Evolutionary conservation across 2,797 vertebrate genomes (phyloP).

Genomic region (Centroberyx gerrardi): DNA sequence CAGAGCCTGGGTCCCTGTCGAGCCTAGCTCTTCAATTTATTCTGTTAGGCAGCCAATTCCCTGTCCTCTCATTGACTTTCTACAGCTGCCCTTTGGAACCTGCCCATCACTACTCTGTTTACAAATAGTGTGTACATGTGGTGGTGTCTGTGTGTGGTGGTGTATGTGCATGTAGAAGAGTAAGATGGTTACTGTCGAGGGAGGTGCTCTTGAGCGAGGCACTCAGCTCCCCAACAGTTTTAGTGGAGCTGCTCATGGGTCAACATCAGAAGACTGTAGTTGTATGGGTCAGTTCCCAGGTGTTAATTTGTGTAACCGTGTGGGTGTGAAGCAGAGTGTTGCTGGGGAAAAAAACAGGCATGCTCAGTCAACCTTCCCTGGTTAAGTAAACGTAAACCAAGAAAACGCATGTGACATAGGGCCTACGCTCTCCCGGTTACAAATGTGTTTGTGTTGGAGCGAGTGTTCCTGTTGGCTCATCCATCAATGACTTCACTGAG

Average conservation of each 20-base stretch:
- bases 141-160: too few species aligned
- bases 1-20: too few species aligned
- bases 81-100: not conserved
- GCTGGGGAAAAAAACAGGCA: not conserved
- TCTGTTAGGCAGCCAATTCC: not conserved
- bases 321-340: not conserved
- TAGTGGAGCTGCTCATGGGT: not conserved
- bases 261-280: not conserved
- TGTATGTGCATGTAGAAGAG: too few species aligned
- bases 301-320: not conserved
- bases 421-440: not conserved
- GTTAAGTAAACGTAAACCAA: constrained; percentile 37
- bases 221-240: not conserved
- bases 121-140: not conserved
- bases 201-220: not conserved
- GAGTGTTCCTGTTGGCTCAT: not conserved
- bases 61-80: not conserved
- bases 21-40: not conserved
- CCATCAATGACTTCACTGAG: not conserved
- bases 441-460: not conserved
- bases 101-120: not conserved
- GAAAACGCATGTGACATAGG: constrained; percentile 10
- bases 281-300: not conserved
- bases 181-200: not conserved
- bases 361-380: not conserved